Conservation (phyloP, 2,888 invertebrate genomes). For the Netelia fuscicornis region DNA sequence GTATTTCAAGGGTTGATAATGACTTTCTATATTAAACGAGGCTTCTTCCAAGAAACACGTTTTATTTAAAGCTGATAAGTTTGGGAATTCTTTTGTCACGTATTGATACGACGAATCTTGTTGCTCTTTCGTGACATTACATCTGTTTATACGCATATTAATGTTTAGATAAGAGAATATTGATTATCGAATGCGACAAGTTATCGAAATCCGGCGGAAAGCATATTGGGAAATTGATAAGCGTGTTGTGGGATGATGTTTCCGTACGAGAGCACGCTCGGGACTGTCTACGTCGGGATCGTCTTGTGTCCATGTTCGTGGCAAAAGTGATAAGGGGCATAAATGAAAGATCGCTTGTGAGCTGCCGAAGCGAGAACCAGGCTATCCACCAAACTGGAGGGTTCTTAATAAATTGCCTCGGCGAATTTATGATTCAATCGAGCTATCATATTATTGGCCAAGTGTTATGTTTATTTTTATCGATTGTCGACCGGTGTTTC, state of each 20-base stretch:
- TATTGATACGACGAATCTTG: conserved; percentile 25
- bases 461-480: background rate
- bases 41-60: background rate
- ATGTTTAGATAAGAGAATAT: conserved; percentile 43
- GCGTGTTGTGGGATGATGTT: conserved; percentile 25
- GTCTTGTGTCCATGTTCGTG: conserved; percentile 39
- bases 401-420: conserved; percentile 23
- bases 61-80: background rate
- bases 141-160: conserved; percentile 56
- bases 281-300: conserved; percentile 1
- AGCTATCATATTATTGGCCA: background rate
- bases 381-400: background rate
- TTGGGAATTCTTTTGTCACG: background rate
- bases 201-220: conserved; percentile 63
- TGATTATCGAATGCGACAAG: conserved; percentile 59
- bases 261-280: conserved; percentile 41
- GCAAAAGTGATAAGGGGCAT: conserved; percentile 54
- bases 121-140: conserved; percentile 30
- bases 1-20: background rate
- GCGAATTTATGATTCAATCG: background rate
- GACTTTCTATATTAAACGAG: background rate
- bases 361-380: conserved; percentile 10
- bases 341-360: conserved; percentile 33
- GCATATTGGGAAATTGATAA: conserved; percentile 64
- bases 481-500: background rate